phyloP scores from a whole-genome alignment of 2,888 invertebrate genomes.

The Pemphredon lugubris region DNA sequence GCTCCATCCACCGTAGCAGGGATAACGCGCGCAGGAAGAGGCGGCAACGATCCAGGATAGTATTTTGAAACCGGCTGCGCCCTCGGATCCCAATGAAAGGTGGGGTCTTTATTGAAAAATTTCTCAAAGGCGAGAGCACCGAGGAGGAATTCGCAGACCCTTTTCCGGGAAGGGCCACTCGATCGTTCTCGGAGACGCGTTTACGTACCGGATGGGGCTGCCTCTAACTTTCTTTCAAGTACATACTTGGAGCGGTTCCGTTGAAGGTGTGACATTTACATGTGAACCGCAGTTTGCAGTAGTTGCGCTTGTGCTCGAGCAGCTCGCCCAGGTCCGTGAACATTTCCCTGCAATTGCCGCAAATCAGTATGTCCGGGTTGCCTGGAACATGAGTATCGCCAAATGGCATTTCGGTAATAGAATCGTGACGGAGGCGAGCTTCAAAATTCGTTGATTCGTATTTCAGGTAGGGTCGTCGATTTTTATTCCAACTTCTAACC shows the following conservation, averaged over 20 bases:
- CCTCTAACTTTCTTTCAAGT: conserved; percentile 58
- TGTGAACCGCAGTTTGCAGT: conserved; percentile 87
- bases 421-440: too few species aligned
- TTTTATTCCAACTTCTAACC: too few species aligned
- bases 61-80: conserved; percentile 32
- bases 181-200: conserved; percentile 44
- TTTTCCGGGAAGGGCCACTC: conserved; percentile 39
- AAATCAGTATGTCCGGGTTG: conserved; percentile 88
- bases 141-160: conserved; percentile 7
- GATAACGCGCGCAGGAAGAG: conserved; percentile 4
- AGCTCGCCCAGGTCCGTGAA: conserved; percentile 87
- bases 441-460: too few species aligned
- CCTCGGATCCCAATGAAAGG: conserved; percentile 27
- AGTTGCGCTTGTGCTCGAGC: conserved; percentile 88
- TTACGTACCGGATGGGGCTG: conserved; percentile 44
- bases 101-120: conserved; percentile 44
- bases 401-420: too few species aligned
- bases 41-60: not conserved
- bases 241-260: conserved; percentile 82
- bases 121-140: conserved; percentile 16
- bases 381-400: conserved; percentile 82
- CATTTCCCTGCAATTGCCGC: conserved; percentile 89
- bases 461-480: too few species aligned
- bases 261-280: conserved; percentile 86
- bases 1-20: conserved; percentile 5